Conservation (phyloP, 2,888 invertebrate genomes). For the Ditula angustiorana region DNA sequence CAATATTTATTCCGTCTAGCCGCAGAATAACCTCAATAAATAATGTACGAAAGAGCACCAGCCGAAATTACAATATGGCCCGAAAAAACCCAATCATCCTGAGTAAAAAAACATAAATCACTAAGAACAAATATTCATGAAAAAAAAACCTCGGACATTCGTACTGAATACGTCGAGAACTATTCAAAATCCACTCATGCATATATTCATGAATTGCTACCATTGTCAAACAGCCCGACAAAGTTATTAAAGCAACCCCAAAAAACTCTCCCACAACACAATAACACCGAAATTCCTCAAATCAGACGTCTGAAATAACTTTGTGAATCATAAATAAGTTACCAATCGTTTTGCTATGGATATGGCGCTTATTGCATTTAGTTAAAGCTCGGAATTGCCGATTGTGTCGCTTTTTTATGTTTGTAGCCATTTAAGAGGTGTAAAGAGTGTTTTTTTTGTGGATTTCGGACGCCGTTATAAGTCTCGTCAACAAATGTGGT, state of each 20-base stretch:
- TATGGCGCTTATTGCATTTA: conserved; percentile 35
- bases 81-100: conserved; percentile 39
- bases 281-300: not conserved
- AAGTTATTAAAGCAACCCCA: not conserved
- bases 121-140: conserved; percentile 47
- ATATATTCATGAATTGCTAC: conserved; percentile 51
- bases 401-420: not conserved
- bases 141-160: conserved; percentile 43
- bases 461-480: conserved; percentile 43
- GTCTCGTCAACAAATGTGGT: conserved; percentile 40
- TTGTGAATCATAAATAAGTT: conserved; percentile 47
- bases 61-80: conserved; percentile 26
- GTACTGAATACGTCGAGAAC: conserved; percentile 44
- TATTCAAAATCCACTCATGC: conserved; percentile 49
- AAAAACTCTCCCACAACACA: not conserved
- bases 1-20: not conserved
- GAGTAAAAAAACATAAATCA: conserved; percentile 45
- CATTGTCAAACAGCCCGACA: conserved; percentile 46
- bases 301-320: not conserved
- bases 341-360: conserved; percentile 41
- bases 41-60: conserved; percentile 27
- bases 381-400: conserved; percentile 31
- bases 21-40: conserved; percentile 3
- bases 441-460: conserved; percentile 45
- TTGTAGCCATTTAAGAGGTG: conserved; percentile 37